Evolutionary conservation across 2,113 vertebrate genomes (phyloP).

Genomic region (Donacobius atricapilla): DNA sequence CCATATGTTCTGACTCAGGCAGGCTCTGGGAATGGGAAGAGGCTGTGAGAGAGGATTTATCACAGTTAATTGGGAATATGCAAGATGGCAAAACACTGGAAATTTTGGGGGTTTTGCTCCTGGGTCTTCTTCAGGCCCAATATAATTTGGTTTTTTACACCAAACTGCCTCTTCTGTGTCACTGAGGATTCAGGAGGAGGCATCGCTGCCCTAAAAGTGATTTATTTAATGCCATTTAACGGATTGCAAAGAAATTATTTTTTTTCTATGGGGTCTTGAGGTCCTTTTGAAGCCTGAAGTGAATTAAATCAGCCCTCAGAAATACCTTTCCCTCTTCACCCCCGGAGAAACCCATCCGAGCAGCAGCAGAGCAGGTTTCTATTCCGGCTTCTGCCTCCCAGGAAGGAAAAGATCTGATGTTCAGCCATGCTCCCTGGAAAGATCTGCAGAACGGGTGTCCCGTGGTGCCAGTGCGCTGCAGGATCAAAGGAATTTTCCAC

Average conservation of each 20-base stretch:
- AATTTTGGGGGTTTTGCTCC: background rate
- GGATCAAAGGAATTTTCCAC: conserved; percentile 15
- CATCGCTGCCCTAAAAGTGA: background rate
- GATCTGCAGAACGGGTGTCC: background rate
- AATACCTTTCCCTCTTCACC: background rate
- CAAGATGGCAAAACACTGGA: background rate
- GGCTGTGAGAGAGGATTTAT: background rate
- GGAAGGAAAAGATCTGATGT: background rate
- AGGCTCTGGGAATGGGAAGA: background rate
- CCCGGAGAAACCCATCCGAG: background rate
- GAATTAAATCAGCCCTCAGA: background rate
- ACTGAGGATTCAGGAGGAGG: background rate
- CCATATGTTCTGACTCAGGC: conserved; percentile 3
- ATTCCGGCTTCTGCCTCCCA: background rate
- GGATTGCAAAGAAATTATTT: background rate
- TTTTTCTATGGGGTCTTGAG: background rate
- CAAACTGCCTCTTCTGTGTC: background rate
- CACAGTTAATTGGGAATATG: background rate
- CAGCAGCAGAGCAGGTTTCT: background rate
- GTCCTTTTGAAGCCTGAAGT: background rate
- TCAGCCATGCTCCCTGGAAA: background rate
- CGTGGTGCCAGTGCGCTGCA: background rate
- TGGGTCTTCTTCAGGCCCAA: background rate
- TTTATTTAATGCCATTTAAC: background rate
- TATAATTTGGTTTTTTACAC: background rate